Evolutionary conservation across 2,888 invertebrate species (phyloP).

Genomic region (Craniophora ligustri): DNA sequence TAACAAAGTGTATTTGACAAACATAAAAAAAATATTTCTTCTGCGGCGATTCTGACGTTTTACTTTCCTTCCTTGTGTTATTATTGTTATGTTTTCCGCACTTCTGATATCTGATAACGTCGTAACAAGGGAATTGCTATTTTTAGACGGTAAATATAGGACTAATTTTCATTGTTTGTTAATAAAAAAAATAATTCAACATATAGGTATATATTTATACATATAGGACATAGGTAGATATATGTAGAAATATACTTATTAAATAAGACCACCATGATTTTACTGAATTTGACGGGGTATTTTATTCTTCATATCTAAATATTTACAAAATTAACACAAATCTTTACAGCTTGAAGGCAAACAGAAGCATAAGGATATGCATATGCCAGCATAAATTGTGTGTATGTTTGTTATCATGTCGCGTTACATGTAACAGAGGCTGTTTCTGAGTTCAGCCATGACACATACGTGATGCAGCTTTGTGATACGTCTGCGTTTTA

Average conservation of each 20-base stretch:
- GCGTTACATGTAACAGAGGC: conserved; percentile 18
- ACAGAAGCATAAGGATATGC: conserved; percentile 39
- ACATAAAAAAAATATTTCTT: conserved; percentile 27
- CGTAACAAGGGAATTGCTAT: no score
- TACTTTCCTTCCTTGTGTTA: no score
- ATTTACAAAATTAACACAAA: conserved; percentile 10
- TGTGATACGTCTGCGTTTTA: conserved; percentile 1
- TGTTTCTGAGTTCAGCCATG: conserved; percentile 9
- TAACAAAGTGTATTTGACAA: conserved; percentile 33
- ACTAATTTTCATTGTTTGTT: no score
- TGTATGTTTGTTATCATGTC: conserved; percentile 35
- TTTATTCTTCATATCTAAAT: conserved; percentile 3
- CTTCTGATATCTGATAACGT: no score
- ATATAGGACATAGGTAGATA: no score
- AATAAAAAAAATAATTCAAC: no score
- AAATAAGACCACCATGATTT: no score
- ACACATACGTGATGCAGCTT: conserved; percentile 8
- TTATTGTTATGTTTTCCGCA: no score
- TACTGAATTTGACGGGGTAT: not conserved
- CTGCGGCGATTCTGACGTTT: no score
- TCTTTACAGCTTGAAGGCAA: conserved; percentile 28
- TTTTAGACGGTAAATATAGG: no score
- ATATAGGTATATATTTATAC: no score
- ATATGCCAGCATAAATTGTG: conserved; percentile 41
- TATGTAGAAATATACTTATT: no score